Conservation (phyloP, 2,113 vertebrate species). For the Cyanoderma ruficeps region DNA sequence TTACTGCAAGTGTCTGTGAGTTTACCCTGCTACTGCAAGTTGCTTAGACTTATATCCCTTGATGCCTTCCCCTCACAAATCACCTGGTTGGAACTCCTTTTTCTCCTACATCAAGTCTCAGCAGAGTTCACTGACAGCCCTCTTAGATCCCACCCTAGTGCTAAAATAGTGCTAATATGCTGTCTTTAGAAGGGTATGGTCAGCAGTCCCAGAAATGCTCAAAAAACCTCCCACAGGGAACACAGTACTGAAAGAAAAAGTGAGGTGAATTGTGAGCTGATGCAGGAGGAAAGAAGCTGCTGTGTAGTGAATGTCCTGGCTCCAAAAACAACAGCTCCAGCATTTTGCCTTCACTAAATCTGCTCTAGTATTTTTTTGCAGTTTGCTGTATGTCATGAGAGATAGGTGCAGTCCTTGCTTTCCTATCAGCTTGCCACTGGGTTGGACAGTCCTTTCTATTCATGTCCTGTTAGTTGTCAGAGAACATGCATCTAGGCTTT, state of each 20-base stretch:
- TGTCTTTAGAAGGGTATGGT: not conserved
- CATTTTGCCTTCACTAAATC: not conserved
- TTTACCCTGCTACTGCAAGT: not conserved
- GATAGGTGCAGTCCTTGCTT: not conserved
- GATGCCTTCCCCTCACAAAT: not conserved
- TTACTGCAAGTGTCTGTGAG: not conserved
- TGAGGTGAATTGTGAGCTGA: not conserved
- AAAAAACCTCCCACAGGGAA: not conserved
- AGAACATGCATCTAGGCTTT: not conserved
- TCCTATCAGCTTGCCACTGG: not conserved
- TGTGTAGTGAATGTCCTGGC: not conserved
- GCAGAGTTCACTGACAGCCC: not conserved
- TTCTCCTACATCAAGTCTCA: not conserved
- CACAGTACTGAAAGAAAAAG: not conserved
- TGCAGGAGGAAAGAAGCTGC: not conserved
- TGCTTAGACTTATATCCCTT: not conserved
- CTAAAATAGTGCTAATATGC: not conserved
- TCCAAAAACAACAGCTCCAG: not conserved
- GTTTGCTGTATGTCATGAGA: not conserved
- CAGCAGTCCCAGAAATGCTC: not conserved
- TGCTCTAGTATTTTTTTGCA: not conserved
- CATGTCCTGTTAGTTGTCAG: not conserved
- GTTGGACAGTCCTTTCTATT: not conserved
- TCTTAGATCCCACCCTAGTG: not conserved
- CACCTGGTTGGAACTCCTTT: not conserved